Evolutionary conservation across 2,888 invertebrate genomes (phyloP).

Genomic region (Drosophila suboccidentalis): DNA sequence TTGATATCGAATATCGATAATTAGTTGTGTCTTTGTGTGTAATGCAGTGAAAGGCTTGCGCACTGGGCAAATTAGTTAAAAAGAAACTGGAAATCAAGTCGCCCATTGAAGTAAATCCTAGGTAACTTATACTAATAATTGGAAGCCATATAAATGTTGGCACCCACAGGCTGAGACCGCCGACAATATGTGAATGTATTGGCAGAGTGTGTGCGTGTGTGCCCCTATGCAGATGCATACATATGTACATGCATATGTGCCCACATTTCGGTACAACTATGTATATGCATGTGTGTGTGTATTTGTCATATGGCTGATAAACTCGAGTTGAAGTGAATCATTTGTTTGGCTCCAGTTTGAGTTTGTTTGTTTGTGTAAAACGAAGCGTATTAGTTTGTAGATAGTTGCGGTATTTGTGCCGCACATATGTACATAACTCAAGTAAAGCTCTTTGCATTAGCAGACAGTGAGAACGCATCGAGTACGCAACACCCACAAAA

Average conservation of each 20-base stretch:
- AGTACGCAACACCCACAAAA: conserved; percentile 42
- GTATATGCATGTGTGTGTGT: conserved; percentile 13
- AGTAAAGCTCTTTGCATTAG: conserved; percentile 48
- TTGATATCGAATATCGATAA: conserved; percentile 40
- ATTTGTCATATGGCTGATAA: conserved; percentile 65
- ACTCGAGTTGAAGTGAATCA: conserved; percentile 66
- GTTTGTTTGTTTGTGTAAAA: conserved; percentile 62
- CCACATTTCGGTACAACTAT: not conserved
- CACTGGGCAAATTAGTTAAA: conserved; percentile 53
- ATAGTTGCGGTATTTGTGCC: conserved; percentile 49
- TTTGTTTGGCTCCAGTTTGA: conserved; percentile 63
- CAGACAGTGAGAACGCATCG: conserved; percentile 50
- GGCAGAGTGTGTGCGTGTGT: conserved; percentile 3
- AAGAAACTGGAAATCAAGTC: conserved; percentile 62
- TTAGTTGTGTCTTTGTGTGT: conserved; percentile 44
- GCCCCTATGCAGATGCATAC: conserved; percentile 24
- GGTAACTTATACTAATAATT: conserved; percentile 62
- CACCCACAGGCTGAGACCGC: conserved; percentile 20
- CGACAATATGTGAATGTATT: not conserved
- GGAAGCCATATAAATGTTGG: conserved; percentile 49
- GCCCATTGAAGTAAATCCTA: conserved; percentile 64
- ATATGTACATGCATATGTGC: conserved; percentile 2
- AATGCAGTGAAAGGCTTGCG: conserved; percentile 61
- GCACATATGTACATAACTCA: conserved; percentile 27
- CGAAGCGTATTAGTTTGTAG: conserved; percentile 46